phyloP scores from a whole-genome alignment of 2,888 invertebrate genomes.

The Caenorhabditis uteleia region DNA sequence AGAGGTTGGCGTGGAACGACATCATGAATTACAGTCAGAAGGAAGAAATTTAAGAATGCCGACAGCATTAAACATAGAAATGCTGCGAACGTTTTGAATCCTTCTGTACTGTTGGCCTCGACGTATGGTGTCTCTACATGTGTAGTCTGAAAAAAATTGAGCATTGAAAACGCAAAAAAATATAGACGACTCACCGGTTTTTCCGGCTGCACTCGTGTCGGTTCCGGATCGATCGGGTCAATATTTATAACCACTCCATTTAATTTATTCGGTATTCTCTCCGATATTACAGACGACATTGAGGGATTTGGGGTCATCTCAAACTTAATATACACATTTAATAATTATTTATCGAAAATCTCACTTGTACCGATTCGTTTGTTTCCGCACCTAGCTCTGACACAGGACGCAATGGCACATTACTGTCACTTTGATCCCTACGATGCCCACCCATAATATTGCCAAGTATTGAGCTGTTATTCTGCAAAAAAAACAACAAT shows the following conservation, averaged over 20 bases:
- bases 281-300: background rate
- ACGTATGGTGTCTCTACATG: no score
- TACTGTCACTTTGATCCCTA: conserved; percentile 56
- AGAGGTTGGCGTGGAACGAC: conserved; percentile 62
- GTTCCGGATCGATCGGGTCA: conserved; percentile 47
- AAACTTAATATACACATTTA: background rate
- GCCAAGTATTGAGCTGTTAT: no score
- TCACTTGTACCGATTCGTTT: conserved; percentile 9
- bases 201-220: conserved; percentile 10
- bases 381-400: conserved; percentile 31
- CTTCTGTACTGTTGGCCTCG: conserved; percentile 43
- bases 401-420: conserved; percentile 52
- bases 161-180: background rate
- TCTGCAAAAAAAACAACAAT: no score
- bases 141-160: background rate
- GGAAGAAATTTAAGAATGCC: conserved; percentile 68
- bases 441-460: conserved; percentile 51
- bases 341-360: background rate
- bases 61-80: conserved; percentile 63
- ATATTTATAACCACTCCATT: conserved; percentile 43
- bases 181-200: conserved; percentile 16
- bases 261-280: conserved; percentile 1
- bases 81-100: conserved; percentile 62
- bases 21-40: conserved; percentile 68
- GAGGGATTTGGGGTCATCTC: conserved; percentile 12